phyloP scores from a whole-genome alignment of 2,797 vertebrate species.

The Protonibea diacanthus region DNA sequence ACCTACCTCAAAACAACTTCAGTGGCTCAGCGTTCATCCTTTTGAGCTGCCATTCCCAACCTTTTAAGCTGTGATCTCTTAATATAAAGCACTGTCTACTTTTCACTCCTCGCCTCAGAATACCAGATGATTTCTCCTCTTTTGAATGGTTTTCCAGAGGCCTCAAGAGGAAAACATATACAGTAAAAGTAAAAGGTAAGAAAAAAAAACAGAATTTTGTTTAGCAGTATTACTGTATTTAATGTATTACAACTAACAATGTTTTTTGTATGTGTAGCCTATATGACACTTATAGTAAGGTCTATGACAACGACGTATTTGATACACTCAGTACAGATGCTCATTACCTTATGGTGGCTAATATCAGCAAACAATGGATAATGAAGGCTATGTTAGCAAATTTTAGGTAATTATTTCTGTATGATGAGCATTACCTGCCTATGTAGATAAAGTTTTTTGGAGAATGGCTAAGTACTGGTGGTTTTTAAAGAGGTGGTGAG shows the following conservation, averaged over 20 bases:
- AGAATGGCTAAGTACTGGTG: background rate
- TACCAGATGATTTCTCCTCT: background rate
- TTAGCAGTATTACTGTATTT: background rate
- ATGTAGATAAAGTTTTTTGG: background rate
- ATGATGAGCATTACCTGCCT: background rate
- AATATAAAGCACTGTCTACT: background rate
- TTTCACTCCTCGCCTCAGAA: background rate
- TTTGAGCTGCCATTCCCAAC: background rate
- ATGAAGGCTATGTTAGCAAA: background rate
- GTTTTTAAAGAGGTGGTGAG: no score
- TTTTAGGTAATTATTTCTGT: background rate
- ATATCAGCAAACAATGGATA: background rate
- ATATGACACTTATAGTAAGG: background rate
- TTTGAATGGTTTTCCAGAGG: background rate
- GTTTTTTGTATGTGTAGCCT: background rate
- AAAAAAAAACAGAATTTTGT: background rate
- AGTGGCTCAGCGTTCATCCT: conserved; percentile 10
- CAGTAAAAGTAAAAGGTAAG: background rate
- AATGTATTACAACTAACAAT: no score
- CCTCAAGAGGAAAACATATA: background rate
- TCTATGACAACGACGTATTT: background rate
- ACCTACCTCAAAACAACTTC: background rate
- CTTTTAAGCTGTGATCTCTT: background rate
- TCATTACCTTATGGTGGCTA: background rate
- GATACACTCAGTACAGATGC: background rate